Percentiles rank a stretch among this genome's conserved stretches.
phyloP scores from a whole-genome alignment of 2,113 vertebrate species.

The Macrotis lagotis region DNA sequence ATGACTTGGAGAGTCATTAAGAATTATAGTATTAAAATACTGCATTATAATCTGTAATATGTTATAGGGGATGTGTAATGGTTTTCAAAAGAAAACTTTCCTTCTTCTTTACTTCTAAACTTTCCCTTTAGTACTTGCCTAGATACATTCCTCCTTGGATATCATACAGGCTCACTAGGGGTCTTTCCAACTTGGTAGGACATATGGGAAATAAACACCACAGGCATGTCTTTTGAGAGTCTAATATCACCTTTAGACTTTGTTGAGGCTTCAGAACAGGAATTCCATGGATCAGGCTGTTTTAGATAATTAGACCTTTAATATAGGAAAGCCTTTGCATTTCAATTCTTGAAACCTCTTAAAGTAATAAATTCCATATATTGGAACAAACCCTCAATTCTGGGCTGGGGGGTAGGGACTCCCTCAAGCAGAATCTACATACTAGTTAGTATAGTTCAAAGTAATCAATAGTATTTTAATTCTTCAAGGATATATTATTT shows the following conservation, averaged over 20 bases:
- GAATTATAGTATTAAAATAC: not conserved
- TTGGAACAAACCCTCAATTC: not conserved
- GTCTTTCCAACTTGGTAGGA: not conserved
- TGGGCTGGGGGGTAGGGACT: not conserved
- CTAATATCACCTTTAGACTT: not conserved
- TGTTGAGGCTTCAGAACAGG: not conserved
- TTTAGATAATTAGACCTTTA: not conserved
- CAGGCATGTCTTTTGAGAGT: not conserved
- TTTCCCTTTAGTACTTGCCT: not conserved
- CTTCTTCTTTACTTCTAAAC: not conserved
- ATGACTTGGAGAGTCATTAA: not conserved
- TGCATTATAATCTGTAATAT: not conserved
- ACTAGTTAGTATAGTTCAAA: not conserved
- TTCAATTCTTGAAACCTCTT: not conserved
- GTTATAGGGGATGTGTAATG: not conserved
- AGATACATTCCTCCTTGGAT: not conserved
- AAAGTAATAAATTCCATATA: not conserved
- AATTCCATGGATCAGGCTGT: not conserved
- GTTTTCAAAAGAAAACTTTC: not conserved
- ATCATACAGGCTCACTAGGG: not conserved
- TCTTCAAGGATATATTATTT: not conserved
- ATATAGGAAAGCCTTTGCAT: not conserved
- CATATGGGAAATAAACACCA: not conserved
- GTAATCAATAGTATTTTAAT: not conserved
- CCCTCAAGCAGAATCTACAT: not conserved